A percentile compares a stretch with the other conserved stretches of the same genome.
Conservation (phyloP, 2,888 invertebrate species). For the Chrysodeixis includens region DNA sequence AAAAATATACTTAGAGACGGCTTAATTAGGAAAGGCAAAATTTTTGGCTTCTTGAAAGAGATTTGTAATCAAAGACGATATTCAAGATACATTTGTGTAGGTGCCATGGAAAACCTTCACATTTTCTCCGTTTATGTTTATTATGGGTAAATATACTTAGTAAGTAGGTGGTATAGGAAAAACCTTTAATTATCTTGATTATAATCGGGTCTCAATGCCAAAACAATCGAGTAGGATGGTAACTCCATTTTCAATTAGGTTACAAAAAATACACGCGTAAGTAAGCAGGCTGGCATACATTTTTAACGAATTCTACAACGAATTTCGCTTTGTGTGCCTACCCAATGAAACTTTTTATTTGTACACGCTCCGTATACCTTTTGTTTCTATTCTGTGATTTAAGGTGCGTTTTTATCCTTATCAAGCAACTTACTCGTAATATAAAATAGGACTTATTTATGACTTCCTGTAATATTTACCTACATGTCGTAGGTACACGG, state of each 20-base stretch:
- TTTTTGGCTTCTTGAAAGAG: neutral
- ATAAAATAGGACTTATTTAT: neutral
- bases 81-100: neutral
- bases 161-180: too few relatives aligned
- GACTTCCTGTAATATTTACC: neutral
- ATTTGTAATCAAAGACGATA: neutral
- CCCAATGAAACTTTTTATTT: neutral
- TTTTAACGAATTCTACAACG: neutral
- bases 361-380: neutral
- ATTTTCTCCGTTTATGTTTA: neutral
- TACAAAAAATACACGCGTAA: too few relatives aligned
- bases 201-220: too few relatives aligned
- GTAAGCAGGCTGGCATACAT: too few relatives aligned
- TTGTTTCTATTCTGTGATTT: neutral
- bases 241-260: too few relatives aligned
- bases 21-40: neutral
- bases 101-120: neutral
- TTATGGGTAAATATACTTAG: neutral
- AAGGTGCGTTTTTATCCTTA: neutral
- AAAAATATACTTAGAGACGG: neutral
- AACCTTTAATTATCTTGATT: too few relatives aligned
- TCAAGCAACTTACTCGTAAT: too few relatives aligned
- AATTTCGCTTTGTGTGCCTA: neutral
- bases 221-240: too few relatives aligned
- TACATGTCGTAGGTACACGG: too few relatives aligned